Base-by-base conservation (phyloP, 2,888 invertebrate species). In the Caenorhabditis virilis region DNA sequence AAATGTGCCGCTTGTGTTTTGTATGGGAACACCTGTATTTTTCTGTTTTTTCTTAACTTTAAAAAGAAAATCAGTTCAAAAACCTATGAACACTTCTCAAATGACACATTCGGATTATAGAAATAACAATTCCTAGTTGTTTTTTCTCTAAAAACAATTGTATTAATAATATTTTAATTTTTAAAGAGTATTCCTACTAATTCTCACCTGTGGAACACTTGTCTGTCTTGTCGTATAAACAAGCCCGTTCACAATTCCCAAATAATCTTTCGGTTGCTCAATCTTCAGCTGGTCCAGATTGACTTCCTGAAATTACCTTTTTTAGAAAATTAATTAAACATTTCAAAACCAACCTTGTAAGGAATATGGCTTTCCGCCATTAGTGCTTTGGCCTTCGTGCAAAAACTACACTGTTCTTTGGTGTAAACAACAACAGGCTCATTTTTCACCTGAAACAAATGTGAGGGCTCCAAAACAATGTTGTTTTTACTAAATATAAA, bases 201-300 rank as follows among this genome's bases (percentile, higher is more conserved):
- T 9, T 1, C 45, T 0, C 11, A 75, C 75, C 68, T 75, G 75
- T 9, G 75, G 75, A 6, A 75, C 72, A 51, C 62, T 63, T 2
- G 75, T 75, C 41, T 69, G 67, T 20, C 60, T 22, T 2, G 75
- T 73, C 1, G 64, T 75, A 43, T 71, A 75, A 7, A 75, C 75
- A 15, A 75, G 64, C 49, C 75, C 67, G 38, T 69, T 69, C 16
- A 69, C 64, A 38, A 64, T 57, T 15, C 63, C 67, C 33, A 60
- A 47, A 36, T 67, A 76, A n/a, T 72, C 74, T 2, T 72, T 57
- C 16, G 78, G 74, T 22, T 67, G 55, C 47, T 62, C 50, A 7
- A 42, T 45, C 30, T 67, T 66, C 49, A 75, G 15, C 38, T 11
- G 38, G 39, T 73, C 75, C 52, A 75, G 52, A 50, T 72, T 66